Evolutionary conservation across 2,113 vertebrate genomes (phyloP), one percentile per base, ranked within the genome.

Genomic region (Lepisosteus osseus): DNA sequence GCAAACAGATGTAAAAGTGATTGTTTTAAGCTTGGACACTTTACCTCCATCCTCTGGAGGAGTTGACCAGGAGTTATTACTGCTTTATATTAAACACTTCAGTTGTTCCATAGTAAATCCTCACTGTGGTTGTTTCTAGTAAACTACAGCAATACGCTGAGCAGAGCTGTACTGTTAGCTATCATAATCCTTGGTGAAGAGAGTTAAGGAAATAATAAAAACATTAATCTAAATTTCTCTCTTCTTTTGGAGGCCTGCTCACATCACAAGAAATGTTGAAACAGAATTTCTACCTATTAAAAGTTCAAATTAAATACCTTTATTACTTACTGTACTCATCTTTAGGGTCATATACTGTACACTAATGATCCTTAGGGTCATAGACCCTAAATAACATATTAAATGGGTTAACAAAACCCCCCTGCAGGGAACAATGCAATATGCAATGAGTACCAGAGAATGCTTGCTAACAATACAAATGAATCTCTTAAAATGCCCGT

Each of bases 361-460:
- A 29, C 29, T 29, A 29, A 29, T 29, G 17, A 29, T 29, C 13
- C 12, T 11, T n/a, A 54, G 8, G 66, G 51, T n/a, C 66, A 12
- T 3, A 59, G 56, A 59, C 56, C 17, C 17, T 29, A 29, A 29
- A 12, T 54, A n/a, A 68, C 54, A 68, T 68, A 14, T 59, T 15
- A 68, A 68, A 68, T 68, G 40, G 54, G 45, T 68, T 40, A n/a
- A 54, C 15, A 14, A 12, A 54, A 40, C 11, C 66, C 66, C 66
- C 29, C 13, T 44, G 45, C 29, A 29, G 44, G 47, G 15, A 54
- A 47, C 15, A 45, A 17, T 40, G 51, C 14, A 29, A 29, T 29
- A 29, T 29, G 66, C 47, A 54, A 41, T 45, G 47, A 51, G 47
- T 51, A 9, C 47, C 47, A 51, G 47, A 9, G 47, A 5, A 9